Evolutionary conservation across 1,140 invertebrate genomes (phyloP).

Genomic region (Ostrea denselamellosa): DNA sequence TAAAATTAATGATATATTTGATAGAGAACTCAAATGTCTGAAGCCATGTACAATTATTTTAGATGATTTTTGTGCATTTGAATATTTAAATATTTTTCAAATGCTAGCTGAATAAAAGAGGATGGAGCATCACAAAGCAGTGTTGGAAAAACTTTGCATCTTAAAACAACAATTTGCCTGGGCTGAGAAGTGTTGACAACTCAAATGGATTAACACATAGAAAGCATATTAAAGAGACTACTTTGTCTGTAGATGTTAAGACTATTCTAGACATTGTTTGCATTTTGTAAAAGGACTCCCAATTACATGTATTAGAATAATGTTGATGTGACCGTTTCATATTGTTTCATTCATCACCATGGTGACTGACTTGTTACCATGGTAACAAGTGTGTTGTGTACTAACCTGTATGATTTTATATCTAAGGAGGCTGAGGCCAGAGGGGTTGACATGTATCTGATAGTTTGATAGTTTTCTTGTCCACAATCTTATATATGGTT

Average conservation of each 20-base stretch:
- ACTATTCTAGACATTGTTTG: constrained; percentile 38
- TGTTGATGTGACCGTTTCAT: constrained; percentile 24
- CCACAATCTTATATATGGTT: constrained; percentile 33
- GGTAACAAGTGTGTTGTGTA: constrained; percentile 37
- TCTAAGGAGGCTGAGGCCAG: constrained; percentile 19
- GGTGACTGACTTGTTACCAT: constrained; percentile 39
- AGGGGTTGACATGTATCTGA: constrained; percentile 34
- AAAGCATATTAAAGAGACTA: constrained; percentile 7
- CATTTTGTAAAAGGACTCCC: constrained; percentile 37
- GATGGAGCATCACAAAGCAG: constrained; percentile 1
- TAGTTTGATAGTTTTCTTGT: constrained; percentile 38
- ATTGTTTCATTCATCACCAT: constrained; percentile 34
- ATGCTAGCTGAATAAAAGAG: not conserved
- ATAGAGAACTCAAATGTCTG: constrained; percentile 19
- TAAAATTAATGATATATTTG: constrained; percentile 22
- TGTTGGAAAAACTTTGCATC: not conserved
- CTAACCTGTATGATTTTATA: constrained; percentile 34
- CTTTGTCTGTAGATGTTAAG: constrained; percentile 12
- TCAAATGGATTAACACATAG: not conserved
- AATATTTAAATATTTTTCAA: not conserved
- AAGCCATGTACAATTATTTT: constrained; percentile 30
- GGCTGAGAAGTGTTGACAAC: constrained; percentile 31
- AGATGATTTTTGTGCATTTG: constrained; percentile 16
- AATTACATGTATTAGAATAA: constrained; percentile 39
- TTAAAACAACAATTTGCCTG: constrained; percentile 19